These are phyloP conservation scores for Creontiades dilutus DNA, from an alignment of 2,888 invertebrate species.

Conservation along the genomic window DNA sequence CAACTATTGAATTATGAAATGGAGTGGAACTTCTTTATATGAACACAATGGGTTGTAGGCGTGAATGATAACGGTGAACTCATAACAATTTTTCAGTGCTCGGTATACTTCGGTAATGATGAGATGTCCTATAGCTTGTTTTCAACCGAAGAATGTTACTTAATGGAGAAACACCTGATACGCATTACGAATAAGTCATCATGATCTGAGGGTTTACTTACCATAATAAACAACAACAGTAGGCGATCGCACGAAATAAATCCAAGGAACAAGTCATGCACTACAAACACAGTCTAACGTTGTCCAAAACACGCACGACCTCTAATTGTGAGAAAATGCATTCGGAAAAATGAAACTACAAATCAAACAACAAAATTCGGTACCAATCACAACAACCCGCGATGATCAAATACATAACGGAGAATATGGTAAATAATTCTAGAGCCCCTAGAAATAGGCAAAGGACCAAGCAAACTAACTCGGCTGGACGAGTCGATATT, in stretches of 20 bases:
- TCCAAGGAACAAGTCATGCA: conserved; percentile 31
- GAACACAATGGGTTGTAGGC: too few species aligned
- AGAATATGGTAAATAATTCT: not conserved
- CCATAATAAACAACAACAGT: conserved; percentile 27
- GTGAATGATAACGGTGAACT: not conserved
- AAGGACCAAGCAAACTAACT: conserved; percentile 75
- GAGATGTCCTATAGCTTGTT: not conserved
- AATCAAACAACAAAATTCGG: not conserved
- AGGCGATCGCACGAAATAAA: too few species aligned
- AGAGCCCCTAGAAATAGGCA: conserved; percentile 49
- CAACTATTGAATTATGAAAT: too few species aligned
- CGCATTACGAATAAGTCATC: not conserved
- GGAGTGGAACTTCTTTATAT: too few species aligned
- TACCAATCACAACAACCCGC: not conserved
- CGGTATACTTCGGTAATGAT: not conserved
- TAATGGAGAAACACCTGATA: not conserved
- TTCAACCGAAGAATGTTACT: not conserved
- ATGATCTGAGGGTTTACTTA: not conserved
- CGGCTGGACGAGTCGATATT: conserved; percentile 75
- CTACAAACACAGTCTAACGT: conserved; percentile 11
- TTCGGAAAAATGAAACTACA: not conserved
- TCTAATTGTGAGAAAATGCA: not conserved
- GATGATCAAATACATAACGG: conserved; percentile 1
- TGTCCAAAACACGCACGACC: not conserved
- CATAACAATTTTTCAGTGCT: not conserved